Evolutionary conservation across 1,140 invertebrate species (phyloP).

Genomic region (Alviniconcha marisindica): DNA sequence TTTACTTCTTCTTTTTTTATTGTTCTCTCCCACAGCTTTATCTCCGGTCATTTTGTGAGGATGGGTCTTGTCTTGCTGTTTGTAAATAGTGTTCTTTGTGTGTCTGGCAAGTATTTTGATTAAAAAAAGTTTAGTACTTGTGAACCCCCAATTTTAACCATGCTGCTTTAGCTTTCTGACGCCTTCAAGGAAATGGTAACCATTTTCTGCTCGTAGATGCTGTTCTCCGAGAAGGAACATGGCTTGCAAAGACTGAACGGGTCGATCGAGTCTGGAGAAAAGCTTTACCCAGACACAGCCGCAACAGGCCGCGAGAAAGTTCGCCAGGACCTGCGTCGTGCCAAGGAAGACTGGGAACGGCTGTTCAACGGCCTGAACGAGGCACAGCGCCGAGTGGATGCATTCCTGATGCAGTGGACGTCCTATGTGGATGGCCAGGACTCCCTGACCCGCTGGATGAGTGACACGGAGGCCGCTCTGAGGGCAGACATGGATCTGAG

Average conservation of each 20-base stretch:
- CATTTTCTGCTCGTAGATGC: constrained; percentile 77
- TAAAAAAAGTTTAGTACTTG: too few relatives aligned
- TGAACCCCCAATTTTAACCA: neutral
- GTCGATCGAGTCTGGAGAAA: constrained; percentile 87
- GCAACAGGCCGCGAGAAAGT: constrained; percentile 92
- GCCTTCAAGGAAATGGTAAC: too few relatives aligned
- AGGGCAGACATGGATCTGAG: constrained; percentile 82
- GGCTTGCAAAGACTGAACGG: constrained; percentile 86
- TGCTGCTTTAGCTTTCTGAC: neutral
- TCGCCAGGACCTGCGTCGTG: constrained; percentile 85
- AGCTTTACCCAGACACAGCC: constrained; percentile 92
- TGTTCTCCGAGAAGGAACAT: constrained; percentile 89
- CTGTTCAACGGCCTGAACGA: constrained; percentile 87
- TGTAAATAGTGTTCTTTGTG: too few relatives aligned
- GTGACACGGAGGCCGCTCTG: constrained; percentile 88
- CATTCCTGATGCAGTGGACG: constrained; percentile 73
- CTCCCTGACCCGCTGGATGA: constrained; percentile 87
- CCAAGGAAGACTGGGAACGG: constrained; percentile 87
- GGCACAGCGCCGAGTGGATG: constrained; percentile 73
- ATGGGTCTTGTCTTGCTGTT: too few relatives aligned
- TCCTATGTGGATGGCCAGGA: constrained; percentile 87
- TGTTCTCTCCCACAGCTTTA: too few relatives aligned
- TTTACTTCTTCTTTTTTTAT: too few relatives aligned
- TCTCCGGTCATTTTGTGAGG: too few relatives aligned
- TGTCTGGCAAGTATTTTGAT: too few relatives aligned